Evolutionary conservation across 2,113 vertebrate species (phyloP).

Genomic region (Dasyprocta punctata): DNA sequence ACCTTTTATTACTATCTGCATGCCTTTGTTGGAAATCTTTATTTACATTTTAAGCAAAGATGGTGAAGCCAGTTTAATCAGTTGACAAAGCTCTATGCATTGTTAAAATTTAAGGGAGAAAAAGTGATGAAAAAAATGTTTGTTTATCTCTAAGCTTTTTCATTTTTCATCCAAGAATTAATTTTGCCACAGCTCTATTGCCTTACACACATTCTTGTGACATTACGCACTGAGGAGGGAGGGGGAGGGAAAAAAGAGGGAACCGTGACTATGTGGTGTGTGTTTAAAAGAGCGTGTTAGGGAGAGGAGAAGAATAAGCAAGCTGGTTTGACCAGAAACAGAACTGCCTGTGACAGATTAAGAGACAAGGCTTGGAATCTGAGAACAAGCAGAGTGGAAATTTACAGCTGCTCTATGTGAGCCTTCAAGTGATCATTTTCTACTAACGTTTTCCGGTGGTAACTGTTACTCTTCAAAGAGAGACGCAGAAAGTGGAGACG

Average conservation of each 20-base stretch:
- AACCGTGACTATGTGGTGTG: slow-evolving; percentile 55
- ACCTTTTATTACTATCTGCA: slow-evolving; percentile 64
- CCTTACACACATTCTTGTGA: slow-evolving; percentile 88
- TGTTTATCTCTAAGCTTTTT: slow-evolving; percentile 72
- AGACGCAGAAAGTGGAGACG: slow-evolving; percentile 62
- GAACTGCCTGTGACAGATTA: slow-evolving; percentile 81
- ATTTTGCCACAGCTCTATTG: slow-evolving; percentile 81
- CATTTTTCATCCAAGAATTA: slow-evolving; percentile 68
- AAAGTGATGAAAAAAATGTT: slow-evolving; percentile 64
- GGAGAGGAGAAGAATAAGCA: slow-evolving; percentile 72
- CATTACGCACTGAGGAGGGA: slow-evolving; percentile 83
- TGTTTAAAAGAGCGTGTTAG: slow-evolving; percentile 59
- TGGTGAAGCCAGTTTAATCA: slow-evolving; percentile 77
- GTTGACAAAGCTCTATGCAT: slow-evolving; percentile 48
- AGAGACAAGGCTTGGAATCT: slow-evolving; percentile 80
- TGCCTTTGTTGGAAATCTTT: slow-evolving; percentile 53
- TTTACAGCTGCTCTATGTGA: slow-evolving; percentile 85
- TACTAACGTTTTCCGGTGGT: slow-evolving; percentile 80
- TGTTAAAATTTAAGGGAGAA: background rate
- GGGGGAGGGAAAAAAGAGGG: slow-evolving; percentile 41
- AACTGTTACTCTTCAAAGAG: slow-evolving; percentile 68
- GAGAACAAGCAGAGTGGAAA: slow-evolving; percentile 87
- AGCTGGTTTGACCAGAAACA: slow-evolving; percentile 85
- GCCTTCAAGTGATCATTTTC: slow-evolving; percentile 78
- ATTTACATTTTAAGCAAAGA: slow-evolving; percentile 78